Evolutionary conservation across 2,797 vertebrate genomes (phyloP).

Genomic region (Dermochelys coriacea): DNA sequence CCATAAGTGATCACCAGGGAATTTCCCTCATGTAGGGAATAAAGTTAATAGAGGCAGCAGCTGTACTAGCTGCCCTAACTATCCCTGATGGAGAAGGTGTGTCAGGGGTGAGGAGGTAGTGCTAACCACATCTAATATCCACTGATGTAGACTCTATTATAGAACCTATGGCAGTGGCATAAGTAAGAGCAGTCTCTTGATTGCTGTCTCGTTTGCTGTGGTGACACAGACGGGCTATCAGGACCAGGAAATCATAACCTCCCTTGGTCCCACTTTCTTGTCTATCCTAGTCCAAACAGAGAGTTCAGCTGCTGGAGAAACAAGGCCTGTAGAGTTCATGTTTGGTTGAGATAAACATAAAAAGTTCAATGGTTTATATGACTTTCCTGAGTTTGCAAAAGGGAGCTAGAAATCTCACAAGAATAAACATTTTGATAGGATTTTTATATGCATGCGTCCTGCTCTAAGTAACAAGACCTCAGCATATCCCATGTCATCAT

Average conservation of each 20-base stretch:
- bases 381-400: background rate
- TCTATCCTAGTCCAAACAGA: background rate
- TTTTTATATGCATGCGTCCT: background rate
- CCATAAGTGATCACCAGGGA: background rate
- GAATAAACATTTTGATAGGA: background rate
- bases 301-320: background rate
- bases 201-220: background rate
- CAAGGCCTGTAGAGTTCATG: background rate
- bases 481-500: background rate
- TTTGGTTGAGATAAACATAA: background rate
- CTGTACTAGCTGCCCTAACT: background rate
- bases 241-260: background rate
- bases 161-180: background rate
- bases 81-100: background rate
- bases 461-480: fast-evolving
- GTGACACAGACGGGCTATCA: background rate
- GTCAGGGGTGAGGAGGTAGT: background rate
- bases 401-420: background rate
- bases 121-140: background rate
- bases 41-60: background rate
- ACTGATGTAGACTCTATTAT: background rate
- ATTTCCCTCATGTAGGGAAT: fast-evolving
- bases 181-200: conserved; percentile 10
- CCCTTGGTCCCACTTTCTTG: background rate
- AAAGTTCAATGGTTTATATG: background rate